A percentile compares a stretch with the other conserved stretches of the same genome.
Evolutionary conservation across 2,113 vertebrate genomes (phyloP).

Genomic region (Lepus americanus): DNA sequence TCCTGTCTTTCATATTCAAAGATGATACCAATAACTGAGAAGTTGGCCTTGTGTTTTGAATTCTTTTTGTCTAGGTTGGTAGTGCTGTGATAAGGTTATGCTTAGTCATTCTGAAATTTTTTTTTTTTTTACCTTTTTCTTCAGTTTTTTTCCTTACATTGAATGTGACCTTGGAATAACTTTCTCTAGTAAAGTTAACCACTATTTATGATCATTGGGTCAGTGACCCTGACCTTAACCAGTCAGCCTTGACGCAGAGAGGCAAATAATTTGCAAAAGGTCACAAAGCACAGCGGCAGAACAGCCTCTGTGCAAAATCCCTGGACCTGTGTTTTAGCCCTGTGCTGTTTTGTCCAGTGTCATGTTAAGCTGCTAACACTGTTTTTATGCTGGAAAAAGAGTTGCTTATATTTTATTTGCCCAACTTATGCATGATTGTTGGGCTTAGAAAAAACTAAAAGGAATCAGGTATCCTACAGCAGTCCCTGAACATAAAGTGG

Average conservation of each 20-base stretch:
- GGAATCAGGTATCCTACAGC: conserved; percentile 25
- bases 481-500: background rate
- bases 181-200: conserved; percentile 64
- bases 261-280: conserved; percentile 69
- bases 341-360: conserved; percentile 29
- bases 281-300: conserved; percentile 27
- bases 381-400: conserved; percentile 38
- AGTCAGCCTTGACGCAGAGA: conserved; percentile 51
- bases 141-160: background rate
- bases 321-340: conserved; percentile 42
- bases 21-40: conserved; percentile 52
- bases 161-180: conserved; percentile 47
- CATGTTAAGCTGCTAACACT: conserved; percentile 46
- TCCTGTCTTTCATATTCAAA: conserved; percentile 66
- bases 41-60: conserved; percentile 45
- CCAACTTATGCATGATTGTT: conserved; percentile 28
- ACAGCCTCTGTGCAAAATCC: conserved; percentile 36
- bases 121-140: background rate
- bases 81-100: conserved; percentile 31
- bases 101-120: conserved; percentile 63
- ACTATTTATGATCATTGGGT: conserved; percentile 35
- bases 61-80: conserved; percentile 41
- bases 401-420: conserved; percentile 59
- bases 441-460: conserved; percentile 49
- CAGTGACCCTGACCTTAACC: conserved; percentile 57